Evolutionary conservation across 2,113 vertebrate genomes (phyloP), one percentile per base, ranked within the genome.

Genomic region (Cettia cetti): DNA sequence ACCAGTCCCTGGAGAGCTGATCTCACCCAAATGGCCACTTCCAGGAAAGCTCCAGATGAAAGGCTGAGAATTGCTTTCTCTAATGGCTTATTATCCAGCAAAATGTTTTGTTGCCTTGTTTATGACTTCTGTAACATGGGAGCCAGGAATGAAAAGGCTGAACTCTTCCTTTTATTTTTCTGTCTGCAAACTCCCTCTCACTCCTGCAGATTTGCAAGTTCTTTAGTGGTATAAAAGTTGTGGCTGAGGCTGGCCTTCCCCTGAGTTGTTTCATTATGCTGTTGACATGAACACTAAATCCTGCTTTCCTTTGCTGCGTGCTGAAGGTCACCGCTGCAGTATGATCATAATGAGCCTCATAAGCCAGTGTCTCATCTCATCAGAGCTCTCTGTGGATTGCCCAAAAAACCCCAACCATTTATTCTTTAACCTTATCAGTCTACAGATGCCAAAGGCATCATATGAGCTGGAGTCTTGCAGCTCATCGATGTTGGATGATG

Each of bases 211-310:
- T 92, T 92, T 93, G 85, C 82, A 57, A 92, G 72, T 84, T 96
- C 86, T 89, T 94, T 70, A 94, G 86, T 4, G 1, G 93, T 94
- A 91, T 74, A 86, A 80, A 94, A 97, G 97, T 92, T 96, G 91
- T 74, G 74, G 79, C 95, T 78, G 89, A 96, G 68, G 27, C 87
- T 94, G 92, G 75, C 95, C 94, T 97, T 97, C 80, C 93, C 89
- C 74, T 61, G 90, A 94, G 95, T 92, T 84, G 82, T 95, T 97
- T 96, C 96, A 96, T 97, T 97, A 97, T 79, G 45, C 86, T 95
- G 71, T 96, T 96, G 96, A 96, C 90, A 94, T 60, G 91, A 96
- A 82, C 80, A 59, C 89, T 97, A 97, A 97, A 95, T 97, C 93
- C 94, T 96, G 60, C 86, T 97, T 97, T 90, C 92, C 89, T 94